Base-by-base conservation (phyloP, 2,888 invertebrate species). In the Antitype chi region DNA sequence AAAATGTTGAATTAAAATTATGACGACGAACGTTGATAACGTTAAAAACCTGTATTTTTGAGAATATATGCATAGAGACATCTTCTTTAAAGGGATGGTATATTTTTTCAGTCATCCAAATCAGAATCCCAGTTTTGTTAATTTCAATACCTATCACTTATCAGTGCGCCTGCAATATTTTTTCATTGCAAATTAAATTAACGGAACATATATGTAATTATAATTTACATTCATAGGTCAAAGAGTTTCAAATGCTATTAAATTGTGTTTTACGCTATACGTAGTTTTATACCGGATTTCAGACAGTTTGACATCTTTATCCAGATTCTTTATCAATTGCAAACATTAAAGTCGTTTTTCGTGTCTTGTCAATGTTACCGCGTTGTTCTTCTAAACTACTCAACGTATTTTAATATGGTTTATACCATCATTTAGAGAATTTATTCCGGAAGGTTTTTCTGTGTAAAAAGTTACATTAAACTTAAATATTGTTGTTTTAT, bases 1-100 rank as follows among this genome's bases (percentile, higher is more conserved):
- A 82, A 86, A 87, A 82, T 77, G 52, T 84, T 84, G 25, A 68
- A 80, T 82, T 77, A 73, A 81, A 85, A 70, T 38, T 74, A 75
- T 53, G 32, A 15, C 25, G 53, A 28, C 47, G 17, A 55, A 68
- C 5, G 5, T n/a, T 49, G 47, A 49, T 79, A 53, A 53, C 32
- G 32, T 25, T 53, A 15, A 64, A 64, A 49, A 47, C 47, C 43
- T 57, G 23, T 53, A 78, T 47, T 25, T 47, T 32, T 69, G n/a
- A 62, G 43, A 49, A 28, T 63, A 43, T 52, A 63, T 17, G 32
- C 23, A n/a, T 20, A 28, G 2, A 3, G 0, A 3, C 1, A 15
- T 55, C 49, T 52, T 52, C 1, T 15, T 28, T 13, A 49, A 47
- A 8, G 3, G 5, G 3, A 23, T 13, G 6, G 15, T n/a, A 25